These are phyloP conservation scores for Pelecanoides urinatrix DNA, from an alignment of 2,113 vertebrate species.

Conservation along the genomic window DNA sequence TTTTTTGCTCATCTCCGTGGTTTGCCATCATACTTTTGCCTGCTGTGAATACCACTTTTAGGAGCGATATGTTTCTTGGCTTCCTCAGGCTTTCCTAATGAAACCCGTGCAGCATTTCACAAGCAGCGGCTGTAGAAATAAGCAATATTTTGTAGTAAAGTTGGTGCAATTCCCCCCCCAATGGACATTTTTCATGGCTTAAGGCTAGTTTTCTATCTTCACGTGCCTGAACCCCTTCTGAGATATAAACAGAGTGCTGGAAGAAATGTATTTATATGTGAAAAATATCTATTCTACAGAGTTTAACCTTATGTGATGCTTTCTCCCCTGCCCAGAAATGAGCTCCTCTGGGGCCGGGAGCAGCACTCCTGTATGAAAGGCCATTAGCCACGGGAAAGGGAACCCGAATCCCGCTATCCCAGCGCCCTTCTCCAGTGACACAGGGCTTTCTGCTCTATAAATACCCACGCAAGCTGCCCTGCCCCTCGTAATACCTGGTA, in stretches of 20 bases:
- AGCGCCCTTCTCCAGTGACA: not conserved
- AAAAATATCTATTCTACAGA: not conserved
- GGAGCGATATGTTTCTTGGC: not conserved
- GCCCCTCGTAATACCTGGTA: not conserved
- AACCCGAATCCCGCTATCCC: not conserved
- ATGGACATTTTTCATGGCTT: not conserved
- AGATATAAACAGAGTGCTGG: not conserved
- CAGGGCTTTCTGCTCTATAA: constrained; percentile 24
- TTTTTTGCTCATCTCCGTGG: not conserved
- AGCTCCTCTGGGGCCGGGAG: not conserved
- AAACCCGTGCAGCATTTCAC: not conserved
- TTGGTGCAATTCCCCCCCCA: not conserved
- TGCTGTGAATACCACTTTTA: not conserved
- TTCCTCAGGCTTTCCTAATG: not conserved
- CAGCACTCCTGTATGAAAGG: not conserved
- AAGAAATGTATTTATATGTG: not conserved
- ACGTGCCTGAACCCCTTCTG: not conserved
- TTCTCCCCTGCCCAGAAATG: not conserved
- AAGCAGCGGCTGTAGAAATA: not conserved
- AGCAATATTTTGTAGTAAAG: not conserved
- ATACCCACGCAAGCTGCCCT: not conserved
- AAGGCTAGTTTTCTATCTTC: not conserved
- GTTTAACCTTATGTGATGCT: not conserved
- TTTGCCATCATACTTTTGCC: not conserved
- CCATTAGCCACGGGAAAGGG: not conserved